Evolutionary conservation across 2,797 vertebrate genomes (phyloP), one percentile per base, ranked within the genome.

Genomic region (Acrocephalus scirpaceus): DNA sequence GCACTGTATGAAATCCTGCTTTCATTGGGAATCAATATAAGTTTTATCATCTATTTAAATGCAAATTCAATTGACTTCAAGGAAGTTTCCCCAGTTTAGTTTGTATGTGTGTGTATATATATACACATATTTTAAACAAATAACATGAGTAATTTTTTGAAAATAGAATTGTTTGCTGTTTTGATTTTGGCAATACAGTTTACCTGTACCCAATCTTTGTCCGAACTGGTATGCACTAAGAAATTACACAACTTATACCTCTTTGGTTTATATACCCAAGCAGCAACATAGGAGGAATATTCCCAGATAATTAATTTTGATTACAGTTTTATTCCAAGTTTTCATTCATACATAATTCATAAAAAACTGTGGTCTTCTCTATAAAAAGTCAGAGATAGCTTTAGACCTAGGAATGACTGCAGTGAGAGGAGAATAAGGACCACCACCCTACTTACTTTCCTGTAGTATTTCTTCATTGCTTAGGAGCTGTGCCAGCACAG

Each of bases 51-150:
- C 22, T 66, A 56, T 88, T 93, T 94, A 88, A 90, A 92, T 60
- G 58, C 17, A 92, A 90, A 84, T 95, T 86, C 29, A 50, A 36
- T 34, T 71, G 16, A 73, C 48, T 90, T 90, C 21, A 64, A 84
- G 38, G 19, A 81, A 86, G 16, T 57, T 90, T 90, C 32, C 27
- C 36, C 14, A 32, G 13, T 79, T 84, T n/a, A 70, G 21, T 53
- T 54, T 18, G 62, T n/a, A 30, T 10, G 4, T 40, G 16, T 3
- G 0, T 36, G 6, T 47, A 6, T 38, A 2, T 20, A 1, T 32
- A 10, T 2, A 44, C 3, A 25, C 7, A 13, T 21, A 64, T 86
- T 77, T 77, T 26, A 92, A 91, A 74, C 11, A 79, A 86, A 69
- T 3, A 45, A 30, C 1, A 0, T 9, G 8, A 61, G 25, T 16